Evolutionary conservation across 2,888 invertebrate genomes (phyloP).

Genomic region (Chrysodeixis includens): DNA sequence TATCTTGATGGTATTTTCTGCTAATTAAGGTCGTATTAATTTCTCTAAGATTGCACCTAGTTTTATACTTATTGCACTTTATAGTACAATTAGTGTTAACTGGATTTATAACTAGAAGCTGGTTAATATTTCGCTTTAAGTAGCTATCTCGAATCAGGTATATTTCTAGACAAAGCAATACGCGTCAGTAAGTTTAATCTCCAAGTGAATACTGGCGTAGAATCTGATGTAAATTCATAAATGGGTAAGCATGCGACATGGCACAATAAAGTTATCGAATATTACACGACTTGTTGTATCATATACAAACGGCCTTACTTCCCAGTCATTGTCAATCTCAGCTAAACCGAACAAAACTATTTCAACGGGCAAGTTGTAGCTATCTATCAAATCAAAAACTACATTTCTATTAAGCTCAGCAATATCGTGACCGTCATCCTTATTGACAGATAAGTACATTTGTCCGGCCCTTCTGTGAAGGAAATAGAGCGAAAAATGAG

Average conservation of each 20-base stretch:
- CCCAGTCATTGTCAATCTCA: not conserved
- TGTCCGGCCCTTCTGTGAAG: constrained; percentile 48
- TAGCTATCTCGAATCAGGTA: no score
- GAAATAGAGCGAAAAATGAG: constrained; percentile 59
- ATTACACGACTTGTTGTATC: no score
- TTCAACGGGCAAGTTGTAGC: not conserved
- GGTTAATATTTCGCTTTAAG: not conserved
- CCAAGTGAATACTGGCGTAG: no score
- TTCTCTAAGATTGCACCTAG: constrained; percentile 1
- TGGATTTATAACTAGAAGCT: not conserved
- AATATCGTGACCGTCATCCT: constrained; percentile 26
- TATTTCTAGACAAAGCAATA: no score
- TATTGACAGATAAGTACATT: constrained; percentile 46
- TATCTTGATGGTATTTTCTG: not conserved
- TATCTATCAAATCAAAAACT: not conserved
- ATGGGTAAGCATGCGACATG: no score
- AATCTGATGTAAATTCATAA: no score
- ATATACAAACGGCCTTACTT: not conserved
- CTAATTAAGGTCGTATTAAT: not conserved
- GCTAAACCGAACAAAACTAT: not conserved
- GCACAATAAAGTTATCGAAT: no score
- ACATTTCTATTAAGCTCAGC: constrained; percentile 16
- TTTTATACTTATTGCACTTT: constrained; percentile 1
- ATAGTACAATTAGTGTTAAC: no score
- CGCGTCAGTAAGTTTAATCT: no score